Evolutionary conservation across 2,797 vertebrate genomes (phyloP).

Genomic region (Prionace glauca): DNA sequence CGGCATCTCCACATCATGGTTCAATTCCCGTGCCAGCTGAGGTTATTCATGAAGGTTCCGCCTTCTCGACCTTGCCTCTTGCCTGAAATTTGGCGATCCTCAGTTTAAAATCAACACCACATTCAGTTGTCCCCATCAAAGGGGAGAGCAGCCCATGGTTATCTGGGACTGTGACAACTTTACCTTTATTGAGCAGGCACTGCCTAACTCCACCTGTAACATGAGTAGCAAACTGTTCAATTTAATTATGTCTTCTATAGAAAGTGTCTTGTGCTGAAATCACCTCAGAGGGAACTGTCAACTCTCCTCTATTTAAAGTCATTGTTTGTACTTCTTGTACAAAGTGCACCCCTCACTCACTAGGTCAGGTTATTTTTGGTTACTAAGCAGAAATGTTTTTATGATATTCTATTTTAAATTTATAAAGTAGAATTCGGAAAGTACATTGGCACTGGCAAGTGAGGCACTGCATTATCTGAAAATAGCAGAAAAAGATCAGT

Average conservation of each 20-base stretch:
- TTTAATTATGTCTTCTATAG: background rate
- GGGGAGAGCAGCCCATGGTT: too few relatives aligned
- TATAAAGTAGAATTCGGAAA: background rate
- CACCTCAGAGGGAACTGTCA: background rate
- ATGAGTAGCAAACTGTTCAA: background rate
- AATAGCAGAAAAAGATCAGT: background rate
- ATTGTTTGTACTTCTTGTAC: background rate
- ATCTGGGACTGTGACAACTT: too few relatives aligned
- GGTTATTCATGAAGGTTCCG: too few relatives aligned
- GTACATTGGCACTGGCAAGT: background rate
- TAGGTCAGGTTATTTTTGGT: background rate
- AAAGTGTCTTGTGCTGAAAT: constrained; percentile 7
- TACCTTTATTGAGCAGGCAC: background rate
- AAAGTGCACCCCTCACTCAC: constrained; percentile 9
- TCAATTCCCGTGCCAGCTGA: too few relatives aligned
- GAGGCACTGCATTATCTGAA: background rate
- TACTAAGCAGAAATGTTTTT: background rate
- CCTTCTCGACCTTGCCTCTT: too few relatives aligned
- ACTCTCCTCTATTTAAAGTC: background rate
- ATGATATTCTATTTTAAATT: background rate
- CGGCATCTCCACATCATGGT: too few relatives aligned
- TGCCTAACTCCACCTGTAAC: background rate
- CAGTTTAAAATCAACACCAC: too few relatives aligned
- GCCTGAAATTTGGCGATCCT: too few relatives aligned
- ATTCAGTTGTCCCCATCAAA: too few relatives aligned